Conservation (phyloP, 1,140 invertebrate genomes). For the Phthorimaea operculella region DNA sequence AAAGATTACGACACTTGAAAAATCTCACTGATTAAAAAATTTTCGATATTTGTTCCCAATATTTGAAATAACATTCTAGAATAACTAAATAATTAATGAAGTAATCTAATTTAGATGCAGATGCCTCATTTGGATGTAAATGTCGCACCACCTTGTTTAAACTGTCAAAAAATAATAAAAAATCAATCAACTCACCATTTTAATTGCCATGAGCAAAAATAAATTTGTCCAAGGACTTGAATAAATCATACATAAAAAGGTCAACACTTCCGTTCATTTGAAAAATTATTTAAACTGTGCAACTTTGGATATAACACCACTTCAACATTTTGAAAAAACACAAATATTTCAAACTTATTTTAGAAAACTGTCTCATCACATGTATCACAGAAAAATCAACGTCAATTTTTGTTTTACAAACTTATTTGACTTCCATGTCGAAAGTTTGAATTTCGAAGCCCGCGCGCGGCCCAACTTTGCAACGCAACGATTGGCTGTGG, state of each 20-base stretch:
- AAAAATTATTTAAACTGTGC: conserved; percentile 34
- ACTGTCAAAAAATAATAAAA: conserved; percentile 5
- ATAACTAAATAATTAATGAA: conserved; percentile 2
- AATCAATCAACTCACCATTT: conserved; percentile 50
- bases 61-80: neutral
- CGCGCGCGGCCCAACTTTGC: conserved; percentile 13
- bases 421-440: conserved; percentile 1
- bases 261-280: conserved; percentile 51
- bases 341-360: neutral
- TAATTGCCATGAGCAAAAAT: conserved; percentile 63
- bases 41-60: neutral
- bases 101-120: conserved; percentile 10
- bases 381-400: neutral
- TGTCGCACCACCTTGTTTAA: conserved; percentile 12
- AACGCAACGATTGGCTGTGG: neutral
- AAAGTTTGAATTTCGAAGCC: conserved; percentile 6
- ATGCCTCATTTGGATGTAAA: conserved; percentile 23
- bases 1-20: no score
- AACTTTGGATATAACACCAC: conserved; percentile 15
- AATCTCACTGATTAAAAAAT: no score
- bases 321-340: conserved; percentile 6
- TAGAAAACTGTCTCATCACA: neutral
- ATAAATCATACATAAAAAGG: conserved; percentile 66
- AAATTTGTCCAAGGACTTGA: conserved; percentile 59
- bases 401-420: neutral